These are phyloP conservation scores for Heterodera schachtii DNA, from an alignment of 1,140 invertebrate genomes.

Conservation along the genomic window DNA sequence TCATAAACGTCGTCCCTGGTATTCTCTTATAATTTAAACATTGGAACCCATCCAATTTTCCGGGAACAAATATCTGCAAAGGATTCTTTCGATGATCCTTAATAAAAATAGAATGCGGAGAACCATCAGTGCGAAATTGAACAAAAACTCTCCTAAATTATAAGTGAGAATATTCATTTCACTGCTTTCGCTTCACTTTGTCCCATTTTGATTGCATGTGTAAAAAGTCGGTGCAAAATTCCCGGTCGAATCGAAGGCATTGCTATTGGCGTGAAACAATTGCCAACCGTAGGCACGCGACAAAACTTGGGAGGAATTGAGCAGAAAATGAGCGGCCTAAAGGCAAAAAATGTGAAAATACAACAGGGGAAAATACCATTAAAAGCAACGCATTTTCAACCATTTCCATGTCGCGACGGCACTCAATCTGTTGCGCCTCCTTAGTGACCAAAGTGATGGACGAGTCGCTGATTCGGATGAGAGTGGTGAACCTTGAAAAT, in stretches of 20 bases:
- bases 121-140: slow-evolving; percentile 47
- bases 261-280: slow-evolving; percentile 52
- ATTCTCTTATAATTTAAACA: slow-evolving; percentile 38
- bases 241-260: slow-evolving; percentile 46
- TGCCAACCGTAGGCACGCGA: slow-evolving; percentile 44
- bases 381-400: slow-evolving; percentile 35
- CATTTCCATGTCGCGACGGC: slow-evolving; percentile 41
- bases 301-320: slow-evolving; percentile 33
- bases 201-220: slow-evolving; percentile 47
- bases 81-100: slow-evolving; percentile 21
- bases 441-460: slow-evolving; percentile 39
- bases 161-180: slow-evolving; percentile 1
- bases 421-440: slow-evolving; percentile 45
- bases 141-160: slow-evolving; percentile 46
- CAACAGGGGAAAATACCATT: slow-evolving; percentile 32
- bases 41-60: slow-evolving; percentile 37
- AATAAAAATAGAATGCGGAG: slow-evolving; percentile 34
- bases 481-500: slow-evolving; percentile 37
- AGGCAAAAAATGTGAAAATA: slow-evolving; percentile 12
- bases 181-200: slow-evolving; percentile 43
- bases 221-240: slow-evolving; percentile 53
- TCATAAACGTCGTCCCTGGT: slow-evolving; percentile 45
- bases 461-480: slow-evolving; percentile 41
- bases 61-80: neutral
- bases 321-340: slow-evolving; percentile 50